Evolutionary conservation across 2,113 vertebrate genomes (phyloP).

Genomic region (Pongo abelii): DNA sequence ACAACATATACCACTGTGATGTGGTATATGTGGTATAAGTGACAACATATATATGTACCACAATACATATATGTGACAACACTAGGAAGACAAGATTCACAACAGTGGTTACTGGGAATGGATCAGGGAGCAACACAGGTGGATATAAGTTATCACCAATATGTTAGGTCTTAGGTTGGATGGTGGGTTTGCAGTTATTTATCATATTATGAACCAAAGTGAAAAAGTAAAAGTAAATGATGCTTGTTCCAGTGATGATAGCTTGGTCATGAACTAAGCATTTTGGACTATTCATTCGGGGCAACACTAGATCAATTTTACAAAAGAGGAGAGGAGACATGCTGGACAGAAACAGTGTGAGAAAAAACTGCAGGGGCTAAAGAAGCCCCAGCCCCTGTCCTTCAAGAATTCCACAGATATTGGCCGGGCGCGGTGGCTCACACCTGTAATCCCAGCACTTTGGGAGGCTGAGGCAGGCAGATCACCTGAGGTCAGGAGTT

Average conservation of each 20-base stretch:
- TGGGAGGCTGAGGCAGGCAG: too few species aligned
- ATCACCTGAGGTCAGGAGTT: too few species aligned
- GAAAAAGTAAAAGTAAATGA: not conserved
- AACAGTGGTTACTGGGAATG: not conserved
- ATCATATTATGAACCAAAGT: not conserved
- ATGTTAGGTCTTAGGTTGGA: not conserved
- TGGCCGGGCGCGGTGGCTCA: accelerated
- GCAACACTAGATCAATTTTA: not conserved
- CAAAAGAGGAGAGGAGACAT: not conserved
- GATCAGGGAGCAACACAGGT: not conserved
- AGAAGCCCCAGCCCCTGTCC: not conserved
- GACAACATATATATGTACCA: too few species aligned
- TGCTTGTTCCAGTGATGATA: too few species aligned
- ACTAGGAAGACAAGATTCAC: not conserved
- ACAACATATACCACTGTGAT: too few species aligned
- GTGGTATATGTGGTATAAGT: too few species aligned
- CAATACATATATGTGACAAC: not conserved
- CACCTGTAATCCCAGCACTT: too few species aligned
- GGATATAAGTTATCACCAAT: not conserved
- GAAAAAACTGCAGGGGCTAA: not conserved
- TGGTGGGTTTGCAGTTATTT: not conserved
- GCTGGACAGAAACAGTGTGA: not conserved
- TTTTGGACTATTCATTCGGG: not conserved
- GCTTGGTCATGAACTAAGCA: not conserved
- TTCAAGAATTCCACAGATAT: not conserved